A percentile compares a stretch with the other conserved stretches of the same genome.
Conservation (phyloP, 2,113 vertebrate species). For the Oryzias curvinotus region DNA sequence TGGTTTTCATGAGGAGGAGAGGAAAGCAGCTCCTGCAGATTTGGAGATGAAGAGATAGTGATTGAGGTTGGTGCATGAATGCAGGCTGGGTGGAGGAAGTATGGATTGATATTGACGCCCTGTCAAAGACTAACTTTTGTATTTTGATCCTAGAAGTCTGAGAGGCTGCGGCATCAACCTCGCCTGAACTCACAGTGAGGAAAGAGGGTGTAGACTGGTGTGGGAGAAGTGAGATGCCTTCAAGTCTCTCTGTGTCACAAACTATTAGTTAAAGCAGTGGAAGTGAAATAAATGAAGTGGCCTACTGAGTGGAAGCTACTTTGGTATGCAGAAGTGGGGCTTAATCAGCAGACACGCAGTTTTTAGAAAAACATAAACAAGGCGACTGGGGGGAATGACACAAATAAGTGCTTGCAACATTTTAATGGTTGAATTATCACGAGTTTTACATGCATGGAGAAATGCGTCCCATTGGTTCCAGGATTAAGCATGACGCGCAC, state of each 20-base stretch:
- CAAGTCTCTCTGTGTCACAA: conserved; percentile 24
- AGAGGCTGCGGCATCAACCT: conserved; percentile 47
- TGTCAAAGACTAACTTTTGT: conserved; percentile 51
- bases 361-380: conserved; percentile 59
- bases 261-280: conserved; percentile 38
- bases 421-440: conserved; percentile 66
- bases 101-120: conserved; percentile 50
- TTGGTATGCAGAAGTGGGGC: conserved; percentile 44
- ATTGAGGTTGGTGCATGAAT: conserved; percentile 40
- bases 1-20: conserved; percentile 31
- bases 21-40: conserved; percentile 45
- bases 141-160: conserved; percentile 49
- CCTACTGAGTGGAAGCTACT: conserved; percentile 46
- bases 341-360: conserved; percentile 43
- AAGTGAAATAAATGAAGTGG: conserved; percentile 44
- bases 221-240: conserved; percentile 32
- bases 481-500: conserved; percentile 68
- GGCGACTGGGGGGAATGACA: conserved; percentile 33
- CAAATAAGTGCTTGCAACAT: conserved; percentile 46
- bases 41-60: conserved; percentile 54
- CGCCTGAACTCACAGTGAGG: conserved; percentile 29
- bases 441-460: conserved; percentile 52
- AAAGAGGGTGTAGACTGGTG: conserved; percentile 20
- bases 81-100: conserved; percentile 34
- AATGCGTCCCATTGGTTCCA: conserved; percentile 55